phyloP scores from a whole-genome alignment of 2,113 vertebrate species.

The Spizaetus ornatus region DNA sequence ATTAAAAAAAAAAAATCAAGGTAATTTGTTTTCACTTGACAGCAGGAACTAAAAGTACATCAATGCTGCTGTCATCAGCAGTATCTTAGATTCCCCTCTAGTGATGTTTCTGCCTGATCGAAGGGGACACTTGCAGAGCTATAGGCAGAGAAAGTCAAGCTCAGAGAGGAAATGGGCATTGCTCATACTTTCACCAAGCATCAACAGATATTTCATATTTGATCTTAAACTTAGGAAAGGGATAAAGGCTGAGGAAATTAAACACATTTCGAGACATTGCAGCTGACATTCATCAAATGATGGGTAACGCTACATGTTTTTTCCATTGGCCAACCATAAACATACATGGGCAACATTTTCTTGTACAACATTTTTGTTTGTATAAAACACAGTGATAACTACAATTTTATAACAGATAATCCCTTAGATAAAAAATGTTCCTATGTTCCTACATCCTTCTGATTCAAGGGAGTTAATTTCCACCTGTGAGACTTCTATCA shows the following conservation, averaged over 20 bases:
- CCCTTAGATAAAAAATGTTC: not conserved
- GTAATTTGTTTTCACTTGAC: slow-evolving; percentile 28
- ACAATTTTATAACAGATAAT: not conserved
- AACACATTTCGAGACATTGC: not conserved
- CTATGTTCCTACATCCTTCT: not conserved
- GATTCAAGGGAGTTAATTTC: not conserved
- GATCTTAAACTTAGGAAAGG: not conserved
- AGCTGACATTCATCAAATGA: not conserved
- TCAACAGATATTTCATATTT: not conserved
- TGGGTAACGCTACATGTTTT: not conserved
- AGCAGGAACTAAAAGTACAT: slow-evolving; percentile 22
- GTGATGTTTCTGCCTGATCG: not conserved
- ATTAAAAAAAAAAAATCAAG: not conserved
- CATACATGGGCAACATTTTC: not conserved
- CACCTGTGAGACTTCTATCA: not conserved
- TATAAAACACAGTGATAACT: not conserved
- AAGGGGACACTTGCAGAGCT: not conserved
- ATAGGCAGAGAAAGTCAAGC: not conserved
- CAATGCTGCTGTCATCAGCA: not conserved
- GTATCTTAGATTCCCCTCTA: not conserved
- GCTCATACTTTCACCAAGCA: not conserved
- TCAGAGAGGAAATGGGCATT: not conserved
- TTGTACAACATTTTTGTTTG: not conserved
- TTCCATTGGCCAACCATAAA: not conserved
- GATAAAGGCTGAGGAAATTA: not conserved